A percentile compares a stretch with the other conserved stretches of the same genome.
These are phyloP conservation scores for Acrocyrtus sp. DNA, from an alignment of 2,888 invertebrate genomes.

Conservation along the genomic window DNA sequence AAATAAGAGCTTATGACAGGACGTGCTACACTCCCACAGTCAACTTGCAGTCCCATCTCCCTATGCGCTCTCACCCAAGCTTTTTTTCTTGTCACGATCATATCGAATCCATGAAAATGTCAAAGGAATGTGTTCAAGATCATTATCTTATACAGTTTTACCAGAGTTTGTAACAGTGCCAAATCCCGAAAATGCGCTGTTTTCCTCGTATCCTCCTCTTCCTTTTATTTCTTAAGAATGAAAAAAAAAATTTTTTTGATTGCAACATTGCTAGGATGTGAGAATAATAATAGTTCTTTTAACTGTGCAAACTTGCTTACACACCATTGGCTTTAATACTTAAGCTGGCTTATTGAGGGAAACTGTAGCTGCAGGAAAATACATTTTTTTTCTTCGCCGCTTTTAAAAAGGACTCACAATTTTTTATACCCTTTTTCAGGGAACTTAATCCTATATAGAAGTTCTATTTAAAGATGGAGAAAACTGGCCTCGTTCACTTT, in stretches of 20 bases:
- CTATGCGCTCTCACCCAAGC: background rate
- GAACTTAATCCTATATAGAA: no score
- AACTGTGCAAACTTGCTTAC: constrained; percentile 33
- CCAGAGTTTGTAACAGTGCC: constrained; percentile 32
- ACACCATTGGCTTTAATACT: constrained; percentile 22
- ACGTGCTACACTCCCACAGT: no score
- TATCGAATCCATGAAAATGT: constrained; percentile 36
- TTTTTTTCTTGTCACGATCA: background rate
- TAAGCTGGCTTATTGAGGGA: no score
- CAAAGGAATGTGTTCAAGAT: constrained; percentile 45
- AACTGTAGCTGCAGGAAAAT: no score
- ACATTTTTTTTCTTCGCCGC: no score
- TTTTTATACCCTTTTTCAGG: no score
- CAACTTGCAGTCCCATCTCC: background rate
- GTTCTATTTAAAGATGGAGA: background rate
- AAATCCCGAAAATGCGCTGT: constrained; percentile 33
- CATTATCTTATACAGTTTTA: constrained; percentile 35
- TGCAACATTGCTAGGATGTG: constrained; percentile 18
- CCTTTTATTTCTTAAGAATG: no score
- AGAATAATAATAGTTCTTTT: no score
- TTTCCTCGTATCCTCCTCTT: background rate
- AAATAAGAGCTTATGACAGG: constrained; percentile 10
- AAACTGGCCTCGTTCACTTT: constrained; percentile 9
- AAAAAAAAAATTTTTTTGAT: no score
- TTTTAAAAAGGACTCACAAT: no score